Evolutionary conservation across 1,140 invertebrate genomes (phyloP), one percentile per base, ranked within the genome.

Genomic region (Cryptotermes secundus): DNA sequence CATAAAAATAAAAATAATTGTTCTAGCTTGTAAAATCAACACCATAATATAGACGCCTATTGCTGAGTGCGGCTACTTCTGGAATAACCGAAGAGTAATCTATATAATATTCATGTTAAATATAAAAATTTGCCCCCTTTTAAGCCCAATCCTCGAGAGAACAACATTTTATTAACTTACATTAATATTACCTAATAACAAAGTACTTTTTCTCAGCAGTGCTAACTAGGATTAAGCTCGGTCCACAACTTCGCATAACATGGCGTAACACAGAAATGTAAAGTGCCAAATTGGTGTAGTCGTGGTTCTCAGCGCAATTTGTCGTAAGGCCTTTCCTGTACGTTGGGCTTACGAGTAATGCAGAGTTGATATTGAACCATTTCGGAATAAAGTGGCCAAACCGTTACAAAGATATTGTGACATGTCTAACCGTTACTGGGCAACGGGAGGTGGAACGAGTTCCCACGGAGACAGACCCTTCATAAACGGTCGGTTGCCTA

Each of bases 1-100:
- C 84, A 84, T 84, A 82, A 84, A 82, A 84, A 84, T 84, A 82
- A 84, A 84, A 84, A 84, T 82, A 84, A 84, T 81, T 84, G 84
- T 80, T 34, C 79, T 38, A 82, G 38, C 80, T 34, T 49, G 12
- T 49, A 59, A 84, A 84, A 84, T 84, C 84, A 84, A 84, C 84
- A 84, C 84, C 79, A 82, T 45, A 45, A 35, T 84, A 34, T 79
- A 79, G 16, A 79, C 34, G 80, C 80, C 36, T 53, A 31, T 45
- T 24, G 81, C n/a, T 81, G 26, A 31, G 26, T 38, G 34, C 24
- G 42, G 53, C 26, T 53, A 34, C n/a, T 31, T 49, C 34, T 35
- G 53, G 53, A 83, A 83, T 42, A 31, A 34, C 31, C 35, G 31
- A 65, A 59, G 22, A 26, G 53, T 53, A 83, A 79, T 36, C 83